Evolutionary conservation across 1,140 invertebrate genomes (phyloP).

Genomic region (Drosophila watanabei): DNA sequence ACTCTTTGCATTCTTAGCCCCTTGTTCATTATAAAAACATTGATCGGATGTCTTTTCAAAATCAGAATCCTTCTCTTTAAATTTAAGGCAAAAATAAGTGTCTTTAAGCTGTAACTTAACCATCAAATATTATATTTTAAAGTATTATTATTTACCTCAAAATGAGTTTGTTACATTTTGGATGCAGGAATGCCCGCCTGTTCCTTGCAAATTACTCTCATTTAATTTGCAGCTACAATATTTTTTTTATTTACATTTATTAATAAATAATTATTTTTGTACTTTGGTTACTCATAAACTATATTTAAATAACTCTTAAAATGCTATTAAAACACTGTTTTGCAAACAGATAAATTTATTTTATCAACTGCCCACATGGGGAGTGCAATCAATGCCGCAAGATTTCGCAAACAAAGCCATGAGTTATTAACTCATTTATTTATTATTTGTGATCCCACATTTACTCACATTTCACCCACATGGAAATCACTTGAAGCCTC

Average conservation of each 20-base stretch:
- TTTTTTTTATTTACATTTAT: background rate
- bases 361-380: constrained; percentile 9
- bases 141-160: no score
- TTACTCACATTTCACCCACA: constrained; percentile 16
- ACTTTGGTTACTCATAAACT: background rate
- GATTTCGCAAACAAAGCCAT: constrained; percentile 21
- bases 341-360: constrained; percentile 10
- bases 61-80: no score
- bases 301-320: background rate
- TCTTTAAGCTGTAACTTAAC: no score
- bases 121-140: no score
- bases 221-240: background rate
- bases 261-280: background rate
- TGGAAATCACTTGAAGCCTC: constrained; percentile 43
- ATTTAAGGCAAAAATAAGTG: no score
- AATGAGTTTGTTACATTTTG: no score
- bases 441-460: constrained; percentile 11
- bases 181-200: no score
- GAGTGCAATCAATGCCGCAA: constrained; percentile 13
- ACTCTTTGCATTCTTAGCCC: no score
- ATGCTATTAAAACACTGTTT: background rate
- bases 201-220: no score
- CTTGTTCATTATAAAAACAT: no score
- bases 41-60: no score
- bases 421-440: constrained; percentile 22